Evolutionary conservation across 2,888 invertebrate species (phyloP), one percentile per base, ranked within the genome.

Genomic region (Acleris emargana): DNA sequence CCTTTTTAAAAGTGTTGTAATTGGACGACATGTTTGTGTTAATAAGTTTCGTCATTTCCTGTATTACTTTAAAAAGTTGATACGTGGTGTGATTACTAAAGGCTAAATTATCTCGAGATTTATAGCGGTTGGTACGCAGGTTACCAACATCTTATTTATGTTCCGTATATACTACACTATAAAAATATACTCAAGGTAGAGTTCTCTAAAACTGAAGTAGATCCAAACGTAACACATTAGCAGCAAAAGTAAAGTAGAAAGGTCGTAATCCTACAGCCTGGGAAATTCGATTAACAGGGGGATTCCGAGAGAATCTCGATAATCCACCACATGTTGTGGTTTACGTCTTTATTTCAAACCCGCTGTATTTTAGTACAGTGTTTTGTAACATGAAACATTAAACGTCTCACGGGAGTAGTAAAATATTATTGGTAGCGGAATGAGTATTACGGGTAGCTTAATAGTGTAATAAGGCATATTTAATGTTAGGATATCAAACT

Each of bases 301-400:
- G 52, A 64, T 58, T 47, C 43, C 20, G 11, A 32, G 3, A 53
- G 32, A 64, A 58, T 53, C 63, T 64, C 53, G 58, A 53, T 64
- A 64, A 64, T 58, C 63, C 63, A n/a, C 25, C 52, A 58, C 63
- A 64, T 32, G 38, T 64, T 64, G 51, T 16, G 58, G 63, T 47
- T 32, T 52, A 47, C 58, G 63, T 64, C 63, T 64, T 64, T 47
- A 64, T 58, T 63, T 45, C 54, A 47, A 22, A 32, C 22, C 9
- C 28, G 57, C 50, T 45, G 32, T 4, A 38, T 61, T 67, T 63
- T 57, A 63, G 42, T 13, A 50, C 25, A 42, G 57, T 51, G n/a
- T 51, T 58, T 42, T 63, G 52, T 45, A 53, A 20, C 51, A 52
- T 52, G 47, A 60, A 53, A 16, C 45, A 25, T 7, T 42, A n/a